These are phyloP conservation scores for Drosophila novamexicana DNA, from an alignment of 1,140 invertebrate species.

Conservation along the genomic window DNA sequence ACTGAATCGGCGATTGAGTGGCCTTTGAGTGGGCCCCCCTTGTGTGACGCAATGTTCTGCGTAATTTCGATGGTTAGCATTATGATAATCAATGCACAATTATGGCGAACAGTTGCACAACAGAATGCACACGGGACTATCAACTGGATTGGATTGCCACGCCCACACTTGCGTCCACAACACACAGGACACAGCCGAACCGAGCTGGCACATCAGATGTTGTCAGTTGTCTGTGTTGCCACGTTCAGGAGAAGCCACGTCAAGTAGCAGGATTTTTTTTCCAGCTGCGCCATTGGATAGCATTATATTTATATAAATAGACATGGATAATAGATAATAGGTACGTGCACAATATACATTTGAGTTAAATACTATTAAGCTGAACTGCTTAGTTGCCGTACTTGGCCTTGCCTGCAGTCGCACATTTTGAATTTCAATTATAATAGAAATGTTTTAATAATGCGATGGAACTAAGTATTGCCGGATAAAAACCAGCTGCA, in stretches of 20 bases:
- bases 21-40: constrained; percentile 27
- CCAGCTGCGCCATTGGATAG: neutral
- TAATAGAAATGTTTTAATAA: constrained; percentile 36
- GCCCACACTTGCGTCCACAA: neutral
- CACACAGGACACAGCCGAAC: neutral
- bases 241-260: neutral
- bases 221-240: neutral
- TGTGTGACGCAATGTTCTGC: constrained; percentile 39
- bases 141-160: neutral
- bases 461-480: neutral
- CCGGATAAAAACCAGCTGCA: constrained; percentile 5
- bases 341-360: neutral
- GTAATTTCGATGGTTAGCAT: constrained; percentile 64
- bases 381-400: constrained; percentile 7
- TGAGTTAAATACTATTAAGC: neutral
- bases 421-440: constrained; percentile 29
- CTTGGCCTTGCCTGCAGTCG: neutral
- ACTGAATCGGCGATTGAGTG: constrained; percentile 24
- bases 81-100: constrained; percentile 76
- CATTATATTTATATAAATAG: neutral
- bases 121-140: constrained; percentile 9
- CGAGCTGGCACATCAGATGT: neutral
- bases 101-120: constrained; percentile 45
- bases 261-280: neutral
- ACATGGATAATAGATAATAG: neutral